Conservation (phyloP, 2,888 invertebrate species). For the Sipunculus nudus region DNA sequence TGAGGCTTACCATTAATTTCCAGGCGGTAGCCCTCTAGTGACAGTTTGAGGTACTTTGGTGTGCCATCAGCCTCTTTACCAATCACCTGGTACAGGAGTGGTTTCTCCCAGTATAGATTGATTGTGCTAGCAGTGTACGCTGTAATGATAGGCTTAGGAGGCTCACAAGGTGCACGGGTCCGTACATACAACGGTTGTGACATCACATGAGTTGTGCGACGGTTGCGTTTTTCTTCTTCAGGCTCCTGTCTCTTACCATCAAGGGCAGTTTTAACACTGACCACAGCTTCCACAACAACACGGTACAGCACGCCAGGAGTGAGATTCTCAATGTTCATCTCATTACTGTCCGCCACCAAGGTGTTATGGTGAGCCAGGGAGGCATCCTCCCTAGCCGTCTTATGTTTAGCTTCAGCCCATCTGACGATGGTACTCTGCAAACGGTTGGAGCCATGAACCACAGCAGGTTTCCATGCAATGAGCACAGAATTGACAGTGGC, state of each 20-base stretch:
- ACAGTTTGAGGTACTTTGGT: slow-evolving; percentile 56
- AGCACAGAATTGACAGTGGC: slow-evolving; percentile 54
- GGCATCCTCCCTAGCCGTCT: slow-evolving; percentile 44
- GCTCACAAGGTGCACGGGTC: slow-evolving; percentile 63
- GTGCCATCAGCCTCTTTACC: slow-evolving; percentile 57
- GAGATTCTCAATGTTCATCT: slow-evolving; percentile 54
- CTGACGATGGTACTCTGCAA: slow-evolving; percentile 61
- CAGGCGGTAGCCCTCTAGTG: slow-evolving; percentile 64
- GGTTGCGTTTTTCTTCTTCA: slow-evolving; percentile 51
- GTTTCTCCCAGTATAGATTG: slow-evolving; percentile 65
- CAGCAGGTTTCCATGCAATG: slow-evolving; percentile 61
- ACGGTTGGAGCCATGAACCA: slow-evolving; percentile 64
- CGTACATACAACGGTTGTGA: slow-evolving; percentile 58
- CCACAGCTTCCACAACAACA: slow-evolving; percentile 64
- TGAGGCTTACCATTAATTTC: slow-evolving; percentile 64
- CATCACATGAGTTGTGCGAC: slow-evolving; percentile 62
- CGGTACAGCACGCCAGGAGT: slow-evolving; percentile 62
- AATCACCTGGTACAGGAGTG: slow-evolving; percentile 56
- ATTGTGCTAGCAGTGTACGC: slow-evolving; percentile 60
- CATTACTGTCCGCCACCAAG: slow-evolving; percentile 54
- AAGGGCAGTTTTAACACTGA: slow-evolving; percentile 63
- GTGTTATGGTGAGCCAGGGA: slow-evolving; percentile 59
- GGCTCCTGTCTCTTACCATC: slow-evolving; percentile 50
- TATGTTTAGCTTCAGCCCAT: slow-evolving; percentile 56
- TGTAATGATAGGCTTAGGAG: slow-evolving; percentile 56